phyloP scores from a whole-genome alignment of 2,888 invertebrate genomes.

The Pharmacophagus antenor region DNA sequence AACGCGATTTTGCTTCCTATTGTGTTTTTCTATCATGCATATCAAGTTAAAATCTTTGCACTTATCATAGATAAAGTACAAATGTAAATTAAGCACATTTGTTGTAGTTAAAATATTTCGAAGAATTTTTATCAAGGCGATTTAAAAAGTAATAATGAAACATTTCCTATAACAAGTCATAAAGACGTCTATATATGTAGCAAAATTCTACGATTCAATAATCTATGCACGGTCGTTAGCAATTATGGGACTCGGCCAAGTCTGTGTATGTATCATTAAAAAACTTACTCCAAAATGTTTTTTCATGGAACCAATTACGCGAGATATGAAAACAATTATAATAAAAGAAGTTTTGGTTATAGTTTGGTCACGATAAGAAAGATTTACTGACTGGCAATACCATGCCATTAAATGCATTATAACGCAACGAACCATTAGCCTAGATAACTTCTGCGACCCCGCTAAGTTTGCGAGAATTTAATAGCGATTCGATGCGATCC shows the following conservation, averaged over 20 bases:
- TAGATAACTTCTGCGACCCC: conserved; percentile 17
- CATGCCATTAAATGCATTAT: conserved; percentile 12
- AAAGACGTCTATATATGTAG: conserved; percentile 11
- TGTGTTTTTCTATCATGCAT: neutral
- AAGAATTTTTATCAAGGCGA: neutral
- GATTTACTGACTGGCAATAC: conserved; percentile 1
- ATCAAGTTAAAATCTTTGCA: neutral
- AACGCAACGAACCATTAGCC: conserved; percentile 16
- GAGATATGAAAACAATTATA: neutral
- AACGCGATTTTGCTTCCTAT: no score
- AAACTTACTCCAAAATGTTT: neutral
- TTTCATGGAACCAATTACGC: neutral
- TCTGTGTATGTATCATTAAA: neutral
- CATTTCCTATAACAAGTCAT: neutral
- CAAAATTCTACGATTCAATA: conserved; percentile 16
- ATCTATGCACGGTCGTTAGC: conserved; percentile 15
- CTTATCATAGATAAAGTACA: no score
- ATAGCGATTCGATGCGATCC: conserved; percentile 9
- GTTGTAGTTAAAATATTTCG: neutral
- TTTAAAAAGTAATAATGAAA: conserved; percentile 4
- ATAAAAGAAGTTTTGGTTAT: neutral
- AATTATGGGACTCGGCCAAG: conserved; percentile 11
- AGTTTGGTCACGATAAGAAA: neutral
- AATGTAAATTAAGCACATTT: neutral
- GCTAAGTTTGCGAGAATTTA: conserved; percentile 17